Evolutionary conservation across 2,797 vertebrate species (phyloP).

Genomic region (Spheniscus humboldti): DNA sequence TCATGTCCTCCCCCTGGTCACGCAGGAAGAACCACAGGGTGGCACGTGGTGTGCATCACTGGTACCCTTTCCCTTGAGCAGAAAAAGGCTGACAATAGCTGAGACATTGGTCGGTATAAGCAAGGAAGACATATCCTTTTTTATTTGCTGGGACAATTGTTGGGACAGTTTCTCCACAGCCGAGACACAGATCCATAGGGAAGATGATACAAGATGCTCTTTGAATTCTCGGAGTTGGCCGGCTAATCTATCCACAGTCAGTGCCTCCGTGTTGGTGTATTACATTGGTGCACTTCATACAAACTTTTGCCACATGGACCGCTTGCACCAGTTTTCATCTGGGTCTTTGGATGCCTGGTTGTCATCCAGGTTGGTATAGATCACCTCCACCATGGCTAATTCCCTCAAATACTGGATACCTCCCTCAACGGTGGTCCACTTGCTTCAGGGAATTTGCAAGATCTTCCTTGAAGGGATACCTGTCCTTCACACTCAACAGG

Average conservation of each 20-base stretch:
- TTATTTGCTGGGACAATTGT: neutral
- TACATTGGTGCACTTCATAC: neutral
- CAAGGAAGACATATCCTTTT: neutral
- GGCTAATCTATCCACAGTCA: neutral
- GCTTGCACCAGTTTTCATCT: no score
- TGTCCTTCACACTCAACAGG: no score
- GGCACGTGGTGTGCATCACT: no score
- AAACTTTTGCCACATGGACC: neutral
- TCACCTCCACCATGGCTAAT: no score
- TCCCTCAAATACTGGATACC: no score
- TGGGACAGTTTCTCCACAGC: neutral
- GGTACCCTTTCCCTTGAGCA: neutral
- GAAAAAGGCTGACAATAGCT: neutral
- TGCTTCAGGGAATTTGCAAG: no score
- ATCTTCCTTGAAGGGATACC: no score
- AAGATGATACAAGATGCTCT: neutral
- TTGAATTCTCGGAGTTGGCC: neutral
- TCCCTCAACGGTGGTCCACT: no score
- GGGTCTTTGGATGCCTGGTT: no score
- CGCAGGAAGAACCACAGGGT: neutral
- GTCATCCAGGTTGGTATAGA: no score
- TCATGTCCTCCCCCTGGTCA: neutral
- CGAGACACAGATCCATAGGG: neutral
- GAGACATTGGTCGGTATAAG: neutral
- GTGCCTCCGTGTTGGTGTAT: neutral